Conservation (phyloP, 2,888 invertebrate species). For the Synergus itoensis region DNA sequence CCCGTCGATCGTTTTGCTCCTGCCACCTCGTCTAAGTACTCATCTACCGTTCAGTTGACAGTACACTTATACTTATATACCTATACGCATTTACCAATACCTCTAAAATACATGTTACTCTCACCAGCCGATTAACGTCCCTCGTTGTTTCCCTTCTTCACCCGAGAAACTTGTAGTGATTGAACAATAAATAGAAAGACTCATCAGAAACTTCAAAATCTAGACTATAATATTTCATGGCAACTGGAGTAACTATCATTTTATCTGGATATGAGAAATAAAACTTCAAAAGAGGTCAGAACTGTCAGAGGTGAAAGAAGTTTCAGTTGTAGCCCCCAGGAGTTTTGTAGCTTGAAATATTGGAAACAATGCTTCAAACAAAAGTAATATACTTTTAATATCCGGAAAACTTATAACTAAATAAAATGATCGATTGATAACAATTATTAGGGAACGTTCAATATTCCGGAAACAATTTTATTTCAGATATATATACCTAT, state of each 20-base stretch:
- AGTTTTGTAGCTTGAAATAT: too few species aligned
- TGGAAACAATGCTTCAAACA: not conserved
- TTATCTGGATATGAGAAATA: too few species aligned
- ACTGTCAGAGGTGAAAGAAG: too few species aligned
- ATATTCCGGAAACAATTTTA: not conserved
- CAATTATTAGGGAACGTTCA: not conserved
- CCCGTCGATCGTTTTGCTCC: slow-evolving; percentile 75
- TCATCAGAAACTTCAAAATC: slow-evolving; percentile 4
- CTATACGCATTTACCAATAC: slow-evolving; percentile 33
- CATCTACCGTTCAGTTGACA: slow-evolving; percentile 53
- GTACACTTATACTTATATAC: slow-evolving; percentile 33
- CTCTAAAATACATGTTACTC: slow-evolving; percentile 37
- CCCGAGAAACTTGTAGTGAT: slow-evolving; percentile 36
- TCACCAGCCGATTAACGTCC: slow-evolving; percentile 40
- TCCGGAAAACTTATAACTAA: too few species aligned
- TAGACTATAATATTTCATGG: not conserved
- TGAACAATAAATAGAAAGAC: slow-evolving; percentile 33
- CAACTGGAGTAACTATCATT: too few species aligned
- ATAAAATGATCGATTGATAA: not conserved
- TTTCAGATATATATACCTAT: not conserved
- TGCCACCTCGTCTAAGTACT: slow-evolving; percentile 72
- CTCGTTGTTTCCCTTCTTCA: slow-evolving; percentile 33
- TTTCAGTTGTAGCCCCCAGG: too few species aligned
- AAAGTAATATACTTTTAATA: not conserved
- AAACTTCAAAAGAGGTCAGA: too few species aligned